Percentiles rank a stretch among this genome's conserved stretches.
Conservation (phyloP, 2,113 vertebrate species). For the Daphoenositta chrysoptera region DNA sequence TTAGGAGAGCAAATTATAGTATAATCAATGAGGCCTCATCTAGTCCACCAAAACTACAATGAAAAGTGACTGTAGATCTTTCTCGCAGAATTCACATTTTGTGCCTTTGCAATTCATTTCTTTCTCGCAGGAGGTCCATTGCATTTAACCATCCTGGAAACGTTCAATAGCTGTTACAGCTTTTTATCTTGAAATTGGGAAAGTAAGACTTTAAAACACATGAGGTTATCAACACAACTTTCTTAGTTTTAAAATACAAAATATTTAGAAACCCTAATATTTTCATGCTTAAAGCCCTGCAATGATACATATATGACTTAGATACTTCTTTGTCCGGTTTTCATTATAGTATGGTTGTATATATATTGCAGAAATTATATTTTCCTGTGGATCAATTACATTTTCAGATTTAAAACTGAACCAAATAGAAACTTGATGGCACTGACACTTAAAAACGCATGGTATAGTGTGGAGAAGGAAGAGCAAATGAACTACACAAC, state of each 20-base stretch:
- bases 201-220: conserved; percentile 63
- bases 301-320: conserved; percentile 72
- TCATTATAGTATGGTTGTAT: conserved; percentile 67
- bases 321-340: conserved; percentile 70
- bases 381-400: conserved; percentile 66
- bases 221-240: conserved; percentile 65
- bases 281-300: conserved; percentile 75
- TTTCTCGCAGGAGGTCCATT: conserved; percentile 44
- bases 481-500: conserved; percentile 74
- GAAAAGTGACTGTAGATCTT: conserved; percentile 64
- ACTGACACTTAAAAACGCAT: conserved; percentile 65
- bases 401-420: conserved; percentile 68
- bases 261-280: conserved; percentile 72
- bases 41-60: conserved; percentile 67
- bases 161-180: neutral
- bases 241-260: conserved; percentile 70
- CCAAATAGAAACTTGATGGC: conserved; percentile 69
- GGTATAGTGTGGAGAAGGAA: conserved; percentile 69
- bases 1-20: conserved; percentile 57
- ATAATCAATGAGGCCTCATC: conserved; percentile 54
- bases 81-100: conserved; percentile 75
- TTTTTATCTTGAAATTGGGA: conserved; percentile 56
- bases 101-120: conserved; percentile 72
- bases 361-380: conserved; percentile 55
- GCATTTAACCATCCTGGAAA: conserved; percentile 54